Base-by-base conservation (phyloP, 2,797 vertebrate genomes). In the Melanotaenia nigrans region DNA sequence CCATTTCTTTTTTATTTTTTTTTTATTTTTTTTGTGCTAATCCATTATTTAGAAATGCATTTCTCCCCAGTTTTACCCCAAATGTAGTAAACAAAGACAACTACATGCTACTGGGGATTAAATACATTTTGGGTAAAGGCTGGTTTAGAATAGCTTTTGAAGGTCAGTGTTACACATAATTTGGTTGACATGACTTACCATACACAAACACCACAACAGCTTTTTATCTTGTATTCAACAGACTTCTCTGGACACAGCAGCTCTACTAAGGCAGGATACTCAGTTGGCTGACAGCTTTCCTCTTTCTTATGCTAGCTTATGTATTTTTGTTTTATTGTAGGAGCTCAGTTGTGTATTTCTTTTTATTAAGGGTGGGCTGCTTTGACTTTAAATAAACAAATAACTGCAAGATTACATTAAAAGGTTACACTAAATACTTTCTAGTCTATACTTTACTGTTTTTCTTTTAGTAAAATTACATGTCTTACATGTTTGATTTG, bases 41-140 rank as follows among this genome's bases (percentile, higher is more conserved):
- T 30, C 53, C 13, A 55, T 75, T 18, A 76, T 64, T 59, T 60
- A 59, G 51, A 56, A 66, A 68, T 10, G 16, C 18, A 62, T 70
- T 71, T 57, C 18, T 30, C 16, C 53, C 60, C 33, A 14, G 13
- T 33, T 77, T 65, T 51, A 53, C 45, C 35, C 56, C 40, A 53
- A 28, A 70, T 47, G 56, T 5, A 28, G 40, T n/a, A 20, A 22
- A 67, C 28, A 68, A 49, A 25, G n/a, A 73, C 47, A 77, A 2
- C 25, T 20, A 30, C 20, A 32, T 42, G 67, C 25, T 10, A 65
- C 4, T 53, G 25, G 11, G 13, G 8, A 51, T 63, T 16, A 14
- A 28, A 28, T 12, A 22, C 24, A 32, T 3, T 60, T 53, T 58
- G 25, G 30, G n/a, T 59, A 4, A 51, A 45, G 24, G 45, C 47